phyloP scores from a whole-genome alignment of 1,140 invertebrate species.

The Leptinotarsa defecta region DNA sequence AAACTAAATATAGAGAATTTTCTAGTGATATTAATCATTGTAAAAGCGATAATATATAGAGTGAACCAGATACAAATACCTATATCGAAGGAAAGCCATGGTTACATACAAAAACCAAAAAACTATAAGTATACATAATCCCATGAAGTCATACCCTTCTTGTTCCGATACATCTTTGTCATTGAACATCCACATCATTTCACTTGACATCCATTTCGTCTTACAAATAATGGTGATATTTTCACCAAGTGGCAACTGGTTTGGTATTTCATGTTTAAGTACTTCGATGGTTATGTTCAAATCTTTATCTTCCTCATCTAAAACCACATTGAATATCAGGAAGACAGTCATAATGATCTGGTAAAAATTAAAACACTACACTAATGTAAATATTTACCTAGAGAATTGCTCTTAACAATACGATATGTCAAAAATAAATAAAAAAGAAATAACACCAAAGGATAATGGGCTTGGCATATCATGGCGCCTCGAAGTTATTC shows the following conservation, averaged over 20 bases:
- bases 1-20: no score
- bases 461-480: slow-evolving; percentile 54
- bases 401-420: slow-evolving; percentile 40
- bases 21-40: no score
- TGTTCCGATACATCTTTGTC: slow-evolving; percentile 57
- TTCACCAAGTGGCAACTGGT: slow-evolving; percentile 51
- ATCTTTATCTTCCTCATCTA: slow-evolving; percentile 45
- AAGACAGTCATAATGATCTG: neutral
- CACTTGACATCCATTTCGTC: slow-evolving; percentile 52
- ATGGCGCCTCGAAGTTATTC: slow-evolving; percentile 47
- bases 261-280: slow-evolving; percentile 45
- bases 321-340: slow-evolving; percentile 1
- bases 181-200: slow-evolving; percentile 57
- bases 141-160: slow-evolving; percentile 47
- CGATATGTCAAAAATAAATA: slow-evolving; percentile 45
- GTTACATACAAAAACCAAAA: no score
- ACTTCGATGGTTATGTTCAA: slow-evolving; percentile 47
- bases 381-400: slow-evolving; percentile 40
- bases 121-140: no score
- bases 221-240: slow-evolving; percentile 59
- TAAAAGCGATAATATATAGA: no score
- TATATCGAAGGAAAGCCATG: no score
- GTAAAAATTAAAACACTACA: neutral
- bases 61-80: no score
- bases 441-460: slow-evolving; percentile 44